phyloP scores from a whole-genome alignment of 2,797 vertebrate species.

The Acomys russatus region DNA sequence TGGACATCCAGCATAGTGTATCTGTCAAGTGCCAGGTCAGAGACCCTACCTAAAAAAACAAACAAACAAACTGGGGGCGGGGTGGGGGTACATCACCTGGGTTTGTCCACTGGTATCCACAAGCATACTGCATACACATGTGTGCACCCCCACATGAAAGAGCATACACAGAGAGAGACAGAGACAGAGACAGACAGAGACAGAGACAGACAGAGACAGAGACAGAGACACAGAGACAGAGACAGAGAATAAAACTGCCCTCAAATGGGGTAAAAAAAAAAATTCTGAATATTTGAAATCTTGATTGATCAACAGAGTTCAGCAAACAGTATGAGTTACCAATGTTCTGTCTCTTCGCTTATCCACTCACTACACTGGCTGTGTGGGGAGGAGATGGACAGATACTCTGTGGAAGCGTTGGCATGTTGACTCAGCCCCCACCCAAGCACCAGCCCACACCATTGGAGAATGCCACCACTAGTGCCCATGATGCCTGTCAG shows the following conservation, averaged over 20 bases:
- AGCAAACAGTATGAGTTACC: fast-evolving
- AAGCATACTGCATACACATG: not conserved
- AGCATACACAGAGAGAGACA: not conserved
- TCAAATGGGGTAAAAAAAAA: not conserved
- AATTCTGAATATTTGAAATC: not conserved
- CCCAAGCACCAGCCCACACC: fast-evolving
- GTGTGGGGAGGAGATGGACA: not conserved
- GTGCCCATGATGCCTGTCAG: fast-evolving
- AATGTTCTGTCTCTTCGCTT: fast-evolving
- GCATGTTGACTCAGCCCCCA: fast-evolving
- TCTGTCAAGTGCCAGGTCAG: not conserved
- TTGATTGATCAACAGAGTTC: not conserved
- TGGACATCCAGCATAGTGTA: not conserved
- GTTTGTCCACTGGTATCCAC: not conserved
- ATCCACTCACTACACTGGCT: not conserved
- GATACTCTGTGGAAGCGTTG: fast-evolving
- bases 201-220: not conserved
- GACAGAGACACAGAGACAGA: not conserved
- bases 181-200: not conserved
- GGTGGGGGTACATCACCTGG: not conserved
- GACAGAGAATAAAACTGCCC: not conserved
- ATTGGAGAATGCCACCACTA: fast-evolving
- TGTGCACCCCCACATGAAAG: too few species aligned
- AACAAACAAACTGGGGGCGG: not conserved
- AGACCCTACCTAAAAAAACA: not conserved